Evolutionary conservation across 23 tunicate species (phyloP), one percentile per base, ranked within the genome.

Genomic region (Styela clava): DNA sequence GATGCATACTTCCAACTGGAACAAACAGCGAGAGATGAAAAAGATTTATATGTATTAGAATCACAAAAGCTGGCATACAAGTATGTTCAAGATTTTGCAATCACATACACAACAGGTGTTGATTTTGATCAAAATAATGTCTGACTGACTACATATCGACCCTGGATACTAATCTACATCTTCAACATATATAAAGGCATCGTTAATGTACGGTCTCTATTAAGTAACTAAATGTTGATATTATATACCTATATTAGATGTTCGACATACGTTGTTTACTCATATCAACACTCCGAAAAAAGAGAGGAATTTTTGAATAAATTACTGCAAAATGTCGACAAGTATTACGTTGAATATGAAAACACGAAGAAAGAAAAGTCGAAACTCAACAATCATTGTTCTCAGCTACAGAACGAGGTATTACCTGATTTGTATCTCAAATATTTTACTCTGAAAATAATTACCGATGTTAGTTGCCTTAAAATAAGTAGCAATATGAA

Each of bases 1-100:
- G 94, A 88, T 63, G 94, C 79, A 20, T 88, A 88, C 72, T 88
- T 88, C 62, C 61, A 25, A 33, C 72, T 74, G 51, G 94, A 88
- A 35, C 73, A 85, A 69, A 63, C 26, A 3, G 61, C 82, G 12
- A 33, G 74, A 33, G 87, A 78, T 63, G 87, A 77, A 61, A 88
- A 88, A 62, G 94, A 88, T 74, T 26, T 81, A 28, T 88, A 78
- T 44, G 82, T 88, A 44, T 16, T 44, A 25, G 94, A 88, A 62
- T 79, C 94, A 2, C 94, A 88, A 36, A 88, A 88, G 34, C 81
- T 88, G 25, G 88, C 94, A 18, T 52, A 62, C 63, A 52, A 81
- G 87, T 83, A 52, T 24, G 64, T 82, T 24, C 25, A 23, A 21
- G 22, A 63, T 32, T 56, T 56, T 18, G 18, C 20, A 20, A 56